These are phyloP conservation scores for Loris lydekkerianus DNA, from an alignment of 2,797 vertebrate genomes.

Conservation along the genomic window DNA sequence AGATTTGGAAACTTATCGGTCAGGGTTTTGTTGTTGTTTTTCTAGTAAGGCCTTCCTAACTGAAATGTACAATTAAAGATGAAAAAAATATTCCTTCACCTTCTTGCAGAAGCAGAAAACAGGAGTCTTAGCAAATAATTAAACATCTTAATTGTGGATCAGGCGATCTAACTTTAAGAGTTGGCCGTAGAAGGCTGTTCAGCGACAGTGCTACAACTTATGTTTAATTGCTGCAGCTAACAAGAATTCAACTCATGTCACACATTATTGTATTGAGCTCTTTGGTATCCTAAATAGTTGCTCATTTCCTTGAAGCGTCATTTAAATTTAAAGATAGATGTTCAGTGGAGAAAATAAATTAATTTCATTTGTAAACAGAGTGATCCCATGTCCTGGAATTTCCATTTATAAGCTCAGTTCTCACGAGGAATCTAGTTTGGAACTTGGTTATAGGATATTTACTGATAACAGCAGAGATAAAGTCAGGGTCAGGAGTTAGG, in stretches of 20 bases:
- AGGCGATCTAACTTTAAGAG: constrained; percentile 77
- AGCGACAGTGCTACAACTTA: constrained; percentile 75
- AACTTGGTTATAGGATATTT: not conserved
- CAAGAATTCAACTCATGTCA: constrained; percentile 74
- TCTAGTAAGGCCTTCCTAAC: constrained; percentile 69
- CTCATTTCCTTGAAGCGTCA: constrained; percentile 76
- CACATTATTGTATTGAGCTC: constrained; percentile 44
- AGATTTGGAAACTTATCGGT: constrained; percentile 61
- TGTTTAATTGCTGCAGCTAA: constrained; percentile 79
- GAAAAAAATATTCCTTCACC: constrained; percentile 56
- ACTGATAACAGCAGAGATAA: not conserved
- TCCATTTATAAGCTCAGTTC: not conserved
- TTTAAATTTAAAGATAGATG: constrained; percentile 71
- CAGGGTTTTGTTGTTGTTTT: constrained; percentile 59
- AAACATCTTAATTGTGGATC: constrained; percentile 67
- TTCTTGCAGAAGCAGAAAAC: constrained; percentile 73
- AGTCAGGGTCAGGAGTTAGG: not conserved
- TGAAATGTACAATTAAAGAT: constrained; percentile 74
- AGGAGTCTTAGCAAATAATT: constrained; percentile 82
- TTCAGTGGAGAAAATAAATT: constrained; percentile 66
- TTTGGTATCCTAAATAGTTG: constrained; percentile 73
- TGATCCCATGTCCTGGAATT: constrained; percentile 34
- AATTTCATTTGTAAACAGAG: constrained; percentile 68
- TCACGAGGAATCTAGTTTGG: not conserved
- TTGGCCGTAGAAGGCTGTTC: constrained; percentile 67